phyloP scores from a whole-genome alignment of 2,113 vertebrate genomes.

The Noturus placidus region DNA sequence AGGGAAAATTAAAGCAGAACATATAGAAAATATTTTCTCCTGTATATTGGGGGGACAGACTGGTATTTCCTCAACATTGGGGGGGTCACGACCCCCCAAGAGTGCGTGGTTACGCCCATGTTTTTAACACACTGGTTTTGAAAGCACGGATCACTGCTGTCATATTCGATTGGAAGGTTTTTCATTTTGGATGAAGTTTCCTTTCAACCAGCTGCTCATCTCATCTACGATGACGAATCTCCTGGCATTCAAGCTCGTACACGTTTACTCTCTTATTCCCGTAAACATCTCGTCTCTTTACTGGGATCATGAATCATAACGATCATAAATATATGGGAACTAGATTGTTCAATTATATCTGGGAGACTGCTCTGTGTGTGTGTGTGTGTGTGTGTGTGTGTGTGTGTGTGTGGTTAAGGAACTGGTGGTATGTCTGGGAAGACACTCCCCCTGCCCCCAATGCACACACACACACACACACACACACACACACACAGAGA shows the following conservation, averaged over 20 bases:
- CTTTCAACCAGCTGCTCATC: not conserved
- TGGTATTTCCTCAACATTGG: no score
- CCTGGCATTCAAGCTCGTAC: not conserved
- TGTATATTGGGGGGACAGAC: no score
- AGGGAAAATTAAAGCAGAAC: no score
- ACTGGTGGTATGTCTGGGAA: not conserved
- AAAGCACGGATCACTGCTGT: not conserved
- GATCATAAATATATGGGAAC: not conserved
- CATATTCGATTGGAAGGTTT: not conserved
- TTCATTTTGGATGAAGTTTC: not conserved
- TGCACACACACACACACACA: not conserved
- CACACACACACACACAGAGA: slow-evolving; percentile 2
- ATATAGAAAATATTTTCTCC: no score
- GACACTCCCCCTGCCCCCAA: no score
- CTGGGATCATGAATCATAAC: not conserved
- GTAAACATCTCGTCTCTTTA: not conserved
- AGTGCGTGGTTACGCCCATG: no score
- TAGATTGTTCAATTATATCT: not conserved
- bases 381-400: slow-evolving; percentile 5
- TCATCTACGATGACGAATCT: not conserved
- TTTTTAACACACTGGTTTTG: not conserved
- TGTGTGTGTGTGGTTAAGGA: not conserved
- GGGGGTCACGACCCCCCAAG: no score
- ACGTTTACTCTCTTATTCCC: not conserved
- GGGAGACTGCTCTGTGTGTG: not conserved